Base-by-base conservation (phyloP, 2,888 invertebrate genomes). In the Melinaea marsaeus region DNA sequence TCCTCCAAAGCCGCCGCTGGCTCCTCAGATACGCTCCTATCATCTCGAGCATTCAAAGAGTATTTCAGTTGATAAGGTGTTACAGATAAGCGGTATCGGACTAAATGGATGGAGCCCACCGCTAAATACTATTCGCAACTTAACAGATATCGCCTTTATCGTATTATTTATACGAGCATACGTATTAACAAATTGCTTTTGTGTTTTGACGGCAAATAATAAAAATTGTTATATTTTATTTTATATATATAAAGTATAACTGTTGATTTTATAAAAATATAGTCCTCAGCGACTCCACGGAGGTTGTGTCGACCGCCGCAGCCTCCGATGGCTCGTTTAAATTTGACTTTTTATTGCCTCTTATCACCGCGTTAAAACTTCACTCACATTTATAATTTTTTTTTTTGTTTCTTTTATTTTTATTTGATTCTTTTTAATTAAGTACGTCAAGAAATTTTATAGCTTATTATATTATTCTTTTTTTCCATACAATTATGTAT, bases 301-400 rank as follows among this genome's bases (percentile, higher is more conserved):
- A 60, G 72, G 69, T 69, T 45, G 67, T 75, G 79, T 78, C 81
- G 83, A 84, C 81, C 85, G 81, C 71, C 74, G 79, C 83, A 22
- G 81, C 82, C 76, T 73, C 64, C 75, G 82, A 86, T 84, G 84
- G 84, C 75, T 81, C 80, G 85, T 83, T 87, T 86, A 86, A 88
- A 87, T 83, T 80, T 80, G 78, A 80, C 80, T 80, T 84, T 88
- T 88, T 88, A 88, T 87, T 84, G 79, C 74, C 65, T 75, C 78
- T 86, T 86, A 86, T 87, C 86, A 81, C 69, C 75, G 56, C 67
- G 61, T 67, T 78, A 74, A 84, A 83, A 82, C 83, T 83, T 64
- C 76, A 82, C 78, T 79, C 78, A 80, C 85, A 66, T 77, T 74
- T 64, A 63, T 66, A 72, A 59, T 68, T 51, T 48, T 48, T 66